phyloP scores from a whole-genome alignment of 35 echinoderm and acorn worm species.

The Apostichopus parvimensis region DNA sequence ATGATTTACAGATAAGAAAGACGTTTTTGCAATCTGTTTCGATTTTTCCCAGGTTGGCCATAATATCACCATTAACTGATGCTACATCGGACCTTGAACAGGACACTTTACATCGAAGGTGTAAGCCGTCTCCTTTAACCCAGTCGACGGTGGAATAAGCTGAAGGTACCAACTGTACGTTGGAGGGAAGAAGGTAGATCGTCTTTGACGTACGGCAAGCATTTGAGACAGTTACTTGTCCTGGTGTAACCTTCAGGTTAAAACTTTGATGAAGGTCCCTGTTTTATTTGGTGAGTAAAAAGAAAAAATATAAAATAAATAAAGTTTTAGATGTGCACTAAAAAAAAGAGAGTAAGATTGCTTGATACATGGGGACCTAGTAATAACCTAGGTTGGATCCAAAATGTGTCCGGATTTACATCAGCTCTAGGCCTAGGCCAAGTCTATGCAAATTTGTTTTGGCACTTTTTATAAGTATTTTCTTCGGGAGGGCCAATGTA shows the following conservation, averaged over 20 bases:
- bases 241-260: neutral
- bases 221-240: neutral
- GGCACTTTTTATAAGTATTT: too few relatives aligned
- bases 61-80: too few relatives aligned
- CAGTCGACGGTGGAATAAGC: neutral
- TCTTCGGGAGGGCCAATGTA: too few relatives aligned
- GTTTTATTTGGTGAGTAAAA: neutral
- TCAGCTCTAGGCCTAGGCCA: too few relatives aligned
- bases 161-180: neutral
- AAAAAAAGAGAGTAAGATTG: too few relatives aligned
- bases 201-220: neutral
- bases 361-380: too few relatives aligned
- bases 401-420: too few relatives aligned
- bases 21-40: too few relatives aligned
- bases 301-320: neutral
- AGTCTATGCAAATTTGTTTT: too few relatives aligned
- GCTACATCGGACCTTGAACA: neutral
- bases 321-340: too few relatives aligned
- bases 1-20: neutral
- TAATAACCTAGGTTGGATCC: too few relatives aligned
- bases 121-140: neutral
- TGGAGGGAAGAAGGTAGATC: conserved; percentile 3
- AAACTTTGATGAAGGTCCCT: neutral
- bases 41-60: neutral
- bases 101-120: conserved; percentile 11